These are phyloP conservation scores for Mongoloraphidia duomilia DNA, from an alignment of 2,888 invertebrate species.

Conservation along the genomic window DNA sequence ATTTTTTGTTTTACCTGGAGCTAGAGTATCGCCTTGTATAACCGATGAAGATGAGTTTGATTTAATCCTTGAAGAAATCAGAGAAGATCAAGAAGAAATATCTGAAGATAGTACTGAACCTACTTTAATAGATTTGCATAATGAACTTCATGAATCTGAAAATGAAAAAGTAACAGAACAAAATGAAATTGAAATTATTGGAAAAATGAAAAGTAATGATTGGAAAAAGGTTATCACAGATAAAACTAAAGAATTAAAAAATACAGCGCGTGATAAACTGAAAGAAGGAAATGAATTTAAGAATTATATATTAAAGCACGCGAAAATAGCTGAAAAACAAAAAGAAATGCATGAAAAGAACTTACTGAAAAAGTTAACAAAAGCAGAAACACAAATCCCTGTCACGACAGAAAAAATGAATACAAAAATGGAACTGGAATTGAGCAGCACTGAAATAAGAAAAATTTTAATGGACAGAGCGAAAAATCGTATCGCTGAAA, in stretches of 20 bases:
- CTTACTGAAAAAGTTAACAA: neutral
- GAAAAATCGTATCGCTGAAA: constrained; percentile 19
- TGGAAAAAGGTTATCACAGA: no score
- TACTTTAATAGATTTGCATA: no score
- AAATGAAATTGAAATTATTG: neutral
- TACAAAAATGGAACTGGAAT: constrained; percentile 12
- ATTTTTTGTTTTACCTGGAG: constrained; percentile 59
- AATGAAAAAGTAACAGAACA: constrained; percentile 8
- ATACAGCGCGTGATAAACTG: no score
- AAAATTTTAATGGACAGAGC: constrained; percentile 23
- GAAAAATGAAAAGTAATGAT: no score
- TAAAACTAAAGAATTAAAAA: no score
- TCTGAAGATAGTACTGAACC: no score
- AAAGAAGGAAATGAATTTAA: no score
- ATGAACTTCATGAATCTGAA: neutral
- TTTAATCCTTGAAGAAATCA: constrained; percentile 20
- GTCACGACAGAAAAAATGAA: neutral
- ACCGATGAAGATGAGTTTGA: constrained; percentile 21
- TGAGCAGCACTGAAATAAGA: constrained; percentile 21
- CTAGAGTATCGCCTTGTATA: constrained; percentile 43
- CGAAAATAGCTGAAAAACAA: constrained; percentile 14
- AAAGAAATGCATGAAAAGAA: neutral
- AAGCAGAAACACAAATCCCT: neutral
- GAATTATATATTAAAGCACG: constrained; percentile 2
- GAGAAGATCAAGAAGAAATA: constrained; percentile 9